Conservation (phyloP, 2,113 vertebrate species). For the Carassius auratus region DNA sequence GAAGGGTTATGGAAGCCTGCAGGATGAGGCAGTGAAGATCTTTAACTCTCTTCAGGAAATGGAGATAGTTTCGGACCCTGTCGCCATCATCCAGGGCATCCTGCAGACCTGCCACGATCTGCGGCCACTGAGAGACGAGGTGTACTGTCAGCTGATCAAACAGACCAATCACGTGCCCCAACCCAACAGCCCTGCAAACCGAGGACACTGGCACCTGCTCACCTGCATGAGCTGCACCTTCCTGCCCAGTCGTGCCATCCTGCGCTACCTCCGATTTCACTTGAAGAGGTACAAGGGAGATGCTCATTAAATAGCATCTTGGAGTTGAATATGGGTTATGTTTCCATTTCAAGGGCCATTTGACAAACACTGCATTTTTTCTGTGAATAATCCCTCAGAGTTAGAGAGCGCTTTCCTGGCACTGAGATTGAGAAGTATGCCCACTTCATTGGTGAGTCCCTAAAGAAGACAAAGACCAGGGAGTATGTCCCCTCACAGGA, state of each 20-base stretch:
- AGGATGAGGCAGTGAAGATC: conserved; percentile 91
- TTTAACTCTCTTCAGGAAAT: conserved; percentile 94
- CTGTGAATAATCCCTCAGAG: conserved; percentile 67
- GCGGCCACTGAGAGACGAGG: conserved; percentile 87
- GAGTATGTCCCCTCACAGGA: conserved; percentile 93
- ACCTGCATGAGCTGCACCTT: conserved; percentile 93
- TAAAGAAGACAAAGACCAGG: conserved; percentile 88
- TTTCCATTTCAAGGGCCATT: background rate
- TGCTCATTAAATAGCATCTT: background rate
- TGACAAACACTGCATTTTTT: background rate
- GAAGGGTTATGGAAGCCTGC: conserved; percentile 89
- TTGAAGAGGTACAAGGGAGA: conserved; percentile 81
- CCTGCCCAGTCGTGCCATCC: conserved; percentile 85
- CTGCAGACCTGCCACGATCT: conserved; percentile 93
- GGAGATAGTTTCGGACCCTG: conserved; percentile 87
- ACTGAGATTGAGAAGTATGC: conserved; percentile 88
- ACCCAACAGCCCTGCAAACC: conserved; percentile 84
- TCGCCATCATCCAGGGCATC: conserved; percentile 92
- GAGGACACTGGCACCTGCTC: conserved; percentile 90
- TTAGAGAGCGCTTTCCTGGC: conserved; percentile 82
- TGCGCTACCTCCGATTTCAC: conserved; percentile 91
- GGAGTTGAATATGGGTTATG: too few species aligned
- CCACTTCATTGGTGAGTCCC: conserved; percentile 84
- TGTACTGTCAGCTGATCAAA: conserved; percentile 93
- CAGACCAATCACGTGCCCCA: conserved; percentile 92